Base-by-base conservation (phyloP, 2,797 vertebrate species). In the Clamator glandarius region DNA sequence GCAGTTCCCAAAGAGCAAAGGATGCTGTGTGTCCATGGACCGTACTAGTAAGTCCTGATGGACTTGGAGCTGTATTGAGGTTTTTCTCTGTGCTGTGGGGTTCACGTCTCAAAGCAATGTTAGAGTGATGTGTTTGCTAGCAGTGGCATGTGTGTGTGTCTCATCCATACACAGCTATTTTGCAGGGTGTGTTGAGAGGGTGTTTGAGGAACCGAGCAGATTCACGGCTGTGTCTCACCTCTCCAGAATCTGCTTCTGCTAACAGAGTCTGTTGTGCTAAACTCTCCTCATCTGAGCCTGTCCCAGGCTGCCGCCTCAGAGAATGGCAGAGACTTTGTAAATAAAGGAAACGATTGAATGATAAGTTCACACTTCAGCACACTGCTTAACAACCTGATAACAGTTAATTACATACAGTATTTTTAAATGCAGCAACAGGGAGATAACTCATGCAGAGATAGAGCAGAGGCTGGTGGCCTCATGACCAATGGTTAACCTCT, bases 321-420 rank as follows among this genome's bases (percentile, higher is more conserved):
- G 90, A 87, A 75, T 84, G 87, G 55, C 95, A 94, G 90, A 76
- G 92, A 84, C 92, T 97, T 95, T 92, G 93, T 96, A 98, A 98
- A 97, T 97, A 97, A 77, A 95, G 96, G 94, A 97, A 98, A 97
- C 96, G 96, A 96, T 97, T 95, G 97, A 97, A 96, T 70, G 87
- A 70, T 96, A 96, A 97, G 92, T 97, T 98, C 96, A 93, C 97
- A 97, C 97, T 97, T 97, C 97, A 97, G 97, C 96, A 98, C 95
- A 73, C 90, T 92, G 93, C 95, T 96, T 97, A 97, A 96, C 96
- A 95, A 89, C 91, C 94, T 93, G 97, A 97, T 97, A 96, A 93
- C 87, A 92, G 89, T 95, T 97, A 96, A 97, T 97, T 97, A 83
- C 91, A 74, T 80, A 91, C 81, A 92, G 92, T 95, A 89, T 96